Base-by-base conservation (phyloP, 1,140 invertebrate genomes). In the Drosophila mojavensis region DNA sequence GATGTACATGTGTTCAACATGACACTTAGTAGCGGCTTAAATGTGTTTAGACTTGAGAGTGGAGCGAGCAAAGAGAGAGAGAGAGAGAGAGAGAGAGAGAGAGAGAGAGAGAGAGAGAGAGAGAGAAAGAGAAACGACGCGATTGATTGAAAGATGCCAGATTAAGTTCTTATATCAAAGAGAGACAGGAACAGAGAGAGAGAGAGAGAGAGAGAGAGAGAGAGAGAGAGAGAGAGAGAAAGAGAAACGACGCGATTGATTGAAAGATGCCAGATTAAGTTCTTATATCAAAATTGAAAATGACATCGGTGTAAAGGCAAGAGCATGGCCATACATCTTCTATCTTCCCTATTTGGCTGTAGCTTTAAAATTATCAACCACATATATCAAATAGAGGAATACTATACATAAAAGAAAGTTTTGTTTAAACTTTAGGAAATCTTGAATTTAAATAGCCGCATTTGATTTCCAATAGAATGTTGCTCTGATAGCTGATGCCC, bases 11-110 rank as follows among this genome's bases (percentile, higher is more conserved):
- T 86, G 83, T 83, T 83, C 83, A 78, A 83, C 79, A 89, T 80
- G 83, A 89, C 83, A 89, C 77, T 88, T 83, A 88, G 79, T 68
- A 83, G 78, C 79, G 79, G 84, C 79, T 88, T 89, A 89, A 72
- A 70, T 75, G 68, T 82, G 69, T 69, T 79, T 79, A 86, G 77
- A 79, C 79, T 67, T 66, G 56, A 68, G 65, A 81, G 64, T 78
- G 81, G 60, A 50, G 61, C 15, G 41, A 65, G 51, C 53, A 53
- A 36, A 48, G 17, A 28, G 26, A 28, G 26, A 28, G 26, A 28
- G 26, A 28, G 26, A 28, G 26, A 28, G 26, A 28, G 26, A 28
- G 26, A 28, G 26, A 28, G 26, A 28, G 26, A 28, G 26, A 28
- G 26, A 28, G 26, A 28, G 26, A 28, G 28, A 28, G 28, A 28